Conservation (phyloP, 2,888 invertebrate genomes). For the Pristionchus exspectatus region DNA sequence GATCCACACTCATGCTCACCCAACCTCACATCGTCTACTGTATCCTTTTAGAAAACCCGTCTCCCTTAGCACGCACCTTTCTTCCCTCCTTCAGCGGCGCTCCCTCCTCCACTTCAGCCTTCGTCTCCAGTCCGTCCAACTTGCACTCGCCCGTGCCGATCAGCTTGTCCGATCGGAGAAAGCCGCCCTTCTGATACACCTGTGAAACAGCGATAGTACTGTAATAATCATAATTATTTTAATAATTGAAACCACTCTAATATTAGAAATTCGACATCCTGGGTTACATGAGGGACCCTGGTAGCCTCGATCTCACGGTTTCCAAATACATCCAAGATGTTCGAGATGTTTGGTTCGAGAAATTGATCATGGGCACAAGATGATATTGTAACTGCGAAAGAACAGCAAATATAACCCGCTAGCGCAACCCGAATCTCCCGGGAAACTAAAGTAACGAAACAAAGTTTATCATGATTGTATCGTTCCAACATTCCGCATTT, state of each 20-base stretch:
- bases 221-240: too few relatives aligned
- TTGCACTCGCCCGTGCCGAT: slow-evolving; percentile 90
- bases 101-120: slow-evolving; percentile 90
- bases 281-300: too few relatives aligned
- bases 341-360: too few relatives aligned
- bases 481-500: background rate
- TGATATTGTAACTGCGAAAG: background rate
- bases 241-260: too few relatives aligned
- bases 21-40: background rate
- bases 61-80: slow-evolving; percentile 27
- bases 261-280: too few relatives aligned
- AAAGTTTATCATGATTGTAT: too few relatives aligned
- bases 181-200: slow-evolving; percentile 88
- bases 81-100: slow-evolving; percentile 73
- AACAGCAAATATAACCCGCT: background rate
- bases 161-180: slow-evolving; percentile 91
- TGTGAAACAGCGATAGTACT: slow-evolving; percentile 52
- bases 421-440: background rate
- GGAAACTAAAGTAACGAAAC: too few relatives aligned
- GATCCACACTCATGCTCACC: too few relatives aligned
- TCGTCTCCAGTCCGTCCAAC: slow-evolving; percentile 90
- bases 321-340: too few relatives aligned
- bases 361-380: background rate
- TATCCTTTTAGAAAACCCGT: background rate
- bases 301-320: too few relatives aligned